These are phyloP conservation scores for Peromyscus attwateri DNA, from an alignment of 2,797 vertebrate genomes.

Conservation along the genomic window DNA sequence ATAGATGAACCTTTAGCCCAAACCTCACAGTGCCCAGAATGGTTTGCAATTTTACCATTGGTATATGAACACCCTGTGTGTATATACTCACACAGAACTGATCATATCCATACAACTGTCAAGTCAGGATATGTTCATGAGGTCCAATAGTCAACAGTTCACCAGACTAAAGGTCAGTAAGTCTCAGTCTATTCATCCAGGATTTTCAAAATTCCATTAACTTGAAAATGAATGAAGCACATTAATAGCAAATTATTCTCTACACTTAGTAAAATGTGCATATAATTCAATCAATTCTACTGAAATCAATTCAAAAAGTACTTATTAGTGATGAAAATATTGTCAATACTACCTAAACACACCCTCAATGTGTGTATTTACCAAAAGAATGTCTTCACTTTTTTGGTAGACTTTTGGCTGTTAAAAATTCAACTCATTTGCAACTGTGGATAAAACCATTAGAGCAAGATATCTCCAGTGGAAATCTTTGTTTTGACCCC, in stretches of 20 bases:
- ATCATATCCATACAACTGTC: conserved; percentile 29
- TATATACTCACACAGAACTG: conserved; percentile 8
- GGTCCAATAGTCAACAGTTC: conserved; percentile 34
- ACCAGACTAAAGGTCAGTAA: conserved; percentile 44
- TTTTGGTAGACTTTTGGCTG: not conserved
- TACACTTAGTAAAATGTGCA: conserved; percentile 34
- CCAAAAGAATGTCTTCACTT: not conserved
- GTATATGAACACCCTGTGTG: conserved; percentile 9
- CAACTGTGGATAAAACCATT: conserved; percentile 9
- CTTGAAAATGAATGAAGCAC: conserved; percentile 58
- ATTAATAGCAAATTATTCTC: conserved; percentile 43
- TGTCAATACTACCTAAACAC: not conserved
- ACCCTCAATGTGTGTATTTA: not conserved
- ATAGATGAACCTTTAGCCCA: conserved; percentile 49
- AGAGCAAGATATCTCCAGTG: not conserved
- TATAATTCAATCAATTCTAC: conserved; percentile 3
- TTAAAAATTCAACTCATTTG: conserved; percentile 46
- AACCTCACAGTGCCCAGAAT: conserved; percentile 1
- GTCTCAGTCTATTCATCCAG: conserved; percentile 3
- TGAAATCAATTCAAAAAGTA: conserved; percentile 60
- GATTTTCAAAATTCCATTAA: conserved; percentile 67
- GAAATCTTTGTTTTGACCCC: conserved; percentile 10
- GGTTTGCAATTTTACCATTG: conserved; percentile 54
- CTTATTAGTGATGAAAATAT: conserved; percentile 54
- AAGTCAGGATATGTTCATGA: conserved; percentile 55